Percentiles rank a stretch among this genome's conserved stretches.
Conservation (phyloP, 1,140 invertebrate genomes). For the Drosophila triauraria region DNA sequence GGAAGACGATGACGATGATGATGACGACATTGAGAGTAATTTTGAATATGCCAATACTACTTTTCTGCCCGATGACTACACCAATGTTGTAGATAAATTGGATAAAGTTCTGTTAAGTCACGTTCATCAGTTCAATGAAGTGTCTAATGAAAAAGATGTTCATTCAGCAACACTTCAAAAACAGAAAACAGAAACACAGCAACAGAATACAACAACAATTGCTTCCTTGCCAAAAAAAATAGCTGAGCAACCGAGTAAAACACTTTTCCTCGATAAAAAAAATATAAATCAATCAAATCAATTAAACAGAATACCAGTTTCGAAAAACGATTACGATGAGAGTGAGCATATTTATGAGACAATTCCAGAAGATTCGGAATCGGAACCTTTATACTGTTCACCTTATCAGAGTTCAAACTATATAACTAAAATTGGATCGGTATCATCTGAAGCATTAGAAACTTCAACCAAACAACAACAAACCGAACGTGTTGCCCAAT, state of each 20-base stretch:
- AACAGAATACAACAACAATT: not conserved
- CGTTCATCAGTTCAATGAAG: conserved; percentile 25
- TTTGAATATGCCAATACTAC: conserved; percentile 73
- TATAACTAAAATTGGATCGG: conserved; percentile 50
- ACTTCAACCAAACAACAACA: conserved; percentile 69
- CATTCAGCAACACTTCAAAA: conserved; percentile 11
- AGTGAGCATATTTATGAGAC: conserved; percentile 90
- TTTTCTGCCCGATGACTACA: conserved; percentile 72
- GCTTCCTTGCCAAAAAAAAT: conserved; percentile 3
- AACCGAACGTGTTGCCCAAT: conserved; percentile 73
- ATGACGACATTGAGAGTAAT: conserved; percentile 73
- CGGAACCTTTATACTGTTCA: conserved; percentile 89
- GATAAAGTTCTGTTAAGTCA: conserved; percentile 62
- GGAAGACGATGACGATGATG: conserved; percentile 66
- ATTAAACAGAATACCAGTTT: conserved; percentile 7
- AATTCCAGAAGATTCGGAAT: conserved; percentile 88
- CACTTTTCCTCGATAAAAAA: not conserved
- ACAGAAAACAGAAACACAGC: not conserved
- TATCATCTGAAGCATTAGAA: conserved; percentile 43
- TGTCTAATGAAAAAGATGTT: conserved; percentile 6
- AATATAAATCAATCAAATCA: conserved; percentile 24
- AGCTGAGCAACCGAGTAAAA: not conserved
- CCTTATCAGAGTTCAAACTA: conserved; percentile 87
- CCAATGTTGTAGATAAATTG: conserved; percentile 73
- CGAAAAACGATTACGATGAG: conserved; percentile 62